Conservation (phyloP, 2,888 invertebrate genomes). For the Trachelus tabidus region DNA sequence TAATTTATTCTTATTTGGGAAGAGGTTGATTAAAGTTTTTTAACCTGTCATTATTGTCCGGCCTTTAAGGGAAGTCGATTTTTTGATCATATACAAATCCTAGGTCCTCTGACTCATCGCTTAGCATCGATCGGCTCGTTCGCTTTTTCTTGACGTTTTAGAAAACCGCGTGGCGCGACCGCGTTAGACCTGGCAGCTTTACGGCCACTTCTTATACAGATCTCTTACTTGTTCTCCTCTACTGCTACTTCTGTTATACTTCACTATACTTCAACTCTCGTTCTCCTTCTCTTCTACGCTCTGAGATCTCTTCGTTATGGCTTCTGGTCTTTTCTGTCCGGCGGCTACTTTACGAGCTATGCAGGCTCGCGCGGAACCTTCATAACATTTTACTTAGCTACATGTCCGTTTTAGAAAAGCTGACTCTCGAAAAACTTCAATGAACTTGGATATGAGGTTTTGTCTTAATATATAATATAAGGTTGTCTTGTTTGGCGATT, state of each 20-base stretch:
- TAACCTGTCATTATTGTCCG: neutral
- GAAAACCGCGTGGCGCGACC: neutral
- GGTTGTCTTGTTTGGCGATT: neutral
- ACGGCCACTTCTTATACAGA: conserved; percentile 5
- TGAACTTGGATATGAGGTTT: neutral
- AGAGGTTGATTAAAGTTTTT: neutral
- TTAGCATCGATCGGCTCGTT: neutral
- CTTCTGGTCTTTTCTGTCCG: neutral
- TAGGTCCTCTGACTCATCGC: neutral
- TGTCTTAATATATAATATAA: too few relatives aligned
- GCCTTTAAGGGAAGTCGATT: neutral
- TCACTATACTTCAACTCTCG: neutral
- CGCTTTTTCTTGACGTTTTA: neutral
- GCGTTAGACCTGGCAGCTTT: conserved; percentile 6
- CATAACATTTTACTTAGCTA: neutral
- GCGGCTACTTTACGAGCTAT: conserved; percentile 2
- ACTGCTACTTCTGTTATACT: neutral
- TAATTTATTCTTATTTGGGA: neutral
- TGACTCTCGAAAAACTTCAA: neutral
- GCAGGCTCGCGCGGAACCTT: neutral
- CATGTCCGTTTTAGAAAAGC: neutral
- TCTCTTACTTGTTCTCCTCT: neutral
- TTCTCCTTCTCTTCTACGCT: neutral
- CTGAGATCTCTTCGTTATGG: neutral
- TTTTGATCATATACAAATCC: neutral